Percentiles rank a stretch among this genome's conserved stretches.
These are phyloP conservation scores for Microcebus murinus DNA, from an alignment of 2,113 vertebrate genomes.

Conservation along the genomic window DNA sequence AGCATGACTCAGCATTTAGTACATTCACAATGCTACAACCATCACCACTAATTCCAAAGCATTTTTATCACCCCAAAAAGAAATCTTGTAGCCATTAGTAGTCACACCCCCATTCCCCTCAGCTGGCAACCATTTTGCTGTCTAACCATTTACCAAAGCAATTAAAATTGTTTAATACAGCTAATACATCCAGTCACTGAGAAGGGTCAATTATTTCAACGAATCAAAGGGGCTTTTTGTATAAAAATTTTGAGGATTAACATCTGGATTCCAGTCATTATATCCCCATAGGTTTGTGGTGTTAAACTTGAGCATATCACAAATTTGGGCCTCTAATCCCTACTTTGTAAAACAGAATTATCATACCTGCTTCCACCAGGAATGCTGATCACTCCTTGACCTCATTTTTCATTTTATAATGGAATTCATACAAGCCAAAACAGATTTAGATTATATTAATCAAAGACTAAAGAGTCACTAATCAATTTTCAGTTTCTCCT, in stretches of 20 bases:
- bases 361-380: background rate
- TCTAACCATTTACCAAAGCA: background rate
- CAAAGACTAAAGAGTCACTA: background rate
- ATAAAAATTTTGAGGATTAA: background rate
- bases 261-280: background rate
- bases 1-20: background rate
- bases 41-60: background rate
- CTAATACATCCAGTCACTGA: background rate
- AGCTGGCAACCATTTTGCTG: background rate
- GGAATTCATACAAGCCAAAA: background rate
- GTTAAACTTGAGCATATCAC: background rate
- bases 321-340: background rate
- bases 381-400: background rate
- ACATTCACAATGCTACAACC: background rate
- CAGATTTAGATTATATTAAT: background rate
- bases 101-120: background rate
- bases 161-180: background rate
- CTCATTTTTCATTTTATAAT: background rate
- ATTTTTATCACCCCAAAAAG: background rate
- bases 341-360: background rate
- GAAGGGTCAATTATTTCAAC: background rate
- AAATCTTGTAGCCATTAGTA: background rate
- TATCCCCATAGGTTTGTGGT: background rate
- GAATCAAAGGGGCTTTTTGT: background rate
- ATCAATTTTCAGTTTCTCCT: background rate